Base-by-base conservation (phyloP, 2,888 invertebrate species). In the Dendrolimus pini region DNA sequence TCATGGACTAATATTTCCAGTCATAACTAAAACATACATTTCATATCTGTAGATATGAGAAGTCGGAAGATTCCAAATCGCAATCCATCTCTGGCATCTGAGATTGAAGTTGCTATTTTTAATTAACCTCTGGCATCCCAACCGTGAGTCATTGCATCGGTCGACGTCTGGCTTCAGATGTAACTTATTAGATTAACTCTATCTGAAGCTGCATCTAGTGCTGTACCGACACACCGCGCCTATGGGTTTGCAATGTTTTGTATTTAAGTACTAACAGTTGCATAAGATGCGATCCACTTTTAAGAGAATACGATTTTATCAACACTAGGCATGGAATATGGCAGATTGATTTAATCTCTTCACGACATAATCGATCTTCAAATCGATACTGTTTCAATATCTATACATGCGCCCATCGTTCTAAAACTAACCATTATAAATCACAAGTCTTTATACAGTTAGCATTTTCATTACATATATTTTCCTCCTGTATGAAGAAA, bases 121-220 rank as follows among this genome's bases (percentile, higher is more conserved):
- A 90, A 89, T 90, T 90, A 90, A 90, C 89, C 90, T 86, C 85
- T 86, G 84, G 78, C 85, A 81, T 81, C 83, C 82, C 82, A 80
- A 82, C 79, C 74, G 79, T 83, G 85, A 89, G 86, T 85, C 86
- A 89, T 87, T 85, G 80, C 85, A 78, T 67, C 75, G 75, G 82
- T 77, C 82, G 85, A 88, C 83, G 83, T 82, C 82, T 80, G 74
- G 77, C 80, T 81, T 79, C 80, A 88, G 88, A 89, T 90, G 83
- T 89, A 81, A 87, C 85, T 90, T 89, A 89, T 87, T 88, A 89
- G 90, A 90, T 90, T 90, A 89, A 75, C 80, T 82, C 76, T 88
- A 89, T 88, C 89, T 83, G 70, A 71, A 78, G 83, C 80, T 78
- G 77, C 84, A 89, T 89, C 90, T 85, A 60, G 66, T 66, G 66